Evolutionary conservation across 2,888 invertebrate species (phyloP).

Genomic region (Ormyrus rosae): DNA sequence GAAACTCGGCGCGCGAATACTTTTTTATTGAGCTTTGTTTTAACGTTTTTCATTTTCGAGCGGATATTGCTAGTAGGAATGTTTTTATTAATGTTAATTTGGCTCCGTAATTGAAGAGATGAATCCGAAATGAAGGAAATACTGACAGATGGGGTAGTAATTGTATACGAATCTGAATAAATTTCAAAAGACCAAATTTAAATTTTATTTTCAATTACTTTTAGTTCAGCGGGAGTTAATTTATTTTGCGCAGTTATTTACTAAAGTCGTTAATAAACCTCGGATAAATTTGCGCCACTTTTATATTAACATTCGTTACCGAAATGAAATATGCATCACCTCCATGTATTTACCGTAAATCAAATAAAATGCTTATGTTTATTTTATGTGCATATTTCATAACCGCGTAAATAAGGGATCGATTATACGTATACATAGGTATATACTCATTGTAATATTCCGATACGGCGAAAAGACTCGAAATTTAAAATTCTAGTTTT

Average conservation of each 20-base stretch:
- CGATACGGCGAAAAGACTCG: conserved; percentile 4
- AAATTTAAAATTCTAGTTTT: conserved; percentile 31
- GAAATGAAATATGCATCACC: too few species aligned
- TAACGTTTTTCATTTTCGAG: too few species aligned
- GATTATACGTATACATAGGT: conserved; percentile 14
- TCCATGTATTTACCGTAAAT: too few species aligned
- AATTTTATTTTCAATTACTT: neutral
- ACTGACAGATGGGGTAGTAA: neutral
- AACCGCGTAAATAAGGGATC: conserved; percentile 17
- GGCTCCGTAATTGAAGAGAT: too few species aligned
- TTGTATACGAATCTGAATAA: neutral
- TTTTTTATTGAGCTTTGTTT: too few species aligned
- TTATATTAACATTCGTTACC: too few species aligned
- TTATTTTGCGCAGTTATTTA: too few species aligned
- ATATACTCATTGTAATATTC: neutral
- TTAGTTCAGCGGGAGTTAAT: neutral
- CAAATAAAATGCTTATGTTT: conserved; percentile 7
- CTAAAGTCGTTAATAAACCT: too few species aligned
- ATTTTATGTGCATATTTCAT: conserved; percentile 7
- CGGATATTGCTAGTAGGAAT: too few species aligned
- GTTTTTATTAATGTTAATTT: too few species aligned
- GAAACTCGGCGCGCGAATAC: too few species aligned
- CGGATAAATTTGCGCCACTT: too few species aligned
- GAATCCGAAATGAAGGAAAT: neutral
- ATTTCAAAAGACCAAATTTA: neutral